phyloP scores from a whole-genome alignment of 2,113 vertebrate genomes.

The Cisticola juncidis region DNA sequence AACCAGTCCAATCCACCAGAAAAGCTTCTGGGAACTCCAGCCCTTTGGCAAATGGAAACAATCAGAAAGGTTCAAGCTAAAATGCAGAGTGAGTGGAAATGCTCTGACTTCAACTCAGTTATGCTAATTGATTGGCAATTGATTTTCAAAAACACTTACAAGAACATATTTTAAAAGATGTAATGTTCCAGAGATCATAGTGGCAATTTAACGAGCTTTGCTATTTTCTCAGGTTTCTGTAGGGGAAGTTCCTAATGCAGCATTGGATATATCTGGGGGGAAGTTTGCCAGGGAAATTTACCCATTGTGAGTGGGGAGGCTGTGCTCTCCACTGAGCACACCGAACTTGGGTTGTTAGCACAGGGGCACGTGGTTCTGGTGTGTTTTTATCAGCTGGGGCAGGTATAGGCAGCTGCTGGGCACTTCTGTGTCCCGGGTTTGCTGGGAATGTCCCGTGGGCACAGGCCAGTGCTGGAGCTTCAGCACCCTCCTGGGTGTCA shows the following conservation, averaged over 20 bases:
- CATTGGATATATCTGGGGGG: neutral
- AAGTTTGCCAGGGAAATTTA: neutral
- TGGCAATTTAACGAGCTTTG: neutral
- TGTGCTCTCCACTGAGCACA: neutral
- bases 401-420: neutral
- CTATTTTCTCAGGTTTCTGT: neutral
- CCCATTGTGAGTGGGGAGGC: neutral
- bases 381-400: neutral
- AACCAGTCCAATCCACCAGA: neutral
- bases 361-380: neutral
- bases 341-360: fast-evolving
- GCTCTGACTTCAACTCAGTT: neutral
- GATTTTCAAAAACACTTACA: neutral
- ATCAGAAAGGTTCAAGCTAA: neutral
- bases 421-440: neutral
- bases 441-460: neutral
- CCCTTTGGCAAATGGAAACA: neutral
- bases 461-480: neutral
- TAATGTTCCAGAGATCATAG: neutral
- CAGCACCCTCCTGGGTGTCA: neutral
- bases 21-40: neutral
- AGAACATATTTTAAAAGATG: neutral
- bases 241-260: neutral
- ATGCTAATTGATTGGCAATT: neutral
- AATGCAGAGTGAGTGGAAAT: neutral